Conservation (phyloP, 2,113 vertebrate genomes). For the Pandion haliaetus region DNA sequence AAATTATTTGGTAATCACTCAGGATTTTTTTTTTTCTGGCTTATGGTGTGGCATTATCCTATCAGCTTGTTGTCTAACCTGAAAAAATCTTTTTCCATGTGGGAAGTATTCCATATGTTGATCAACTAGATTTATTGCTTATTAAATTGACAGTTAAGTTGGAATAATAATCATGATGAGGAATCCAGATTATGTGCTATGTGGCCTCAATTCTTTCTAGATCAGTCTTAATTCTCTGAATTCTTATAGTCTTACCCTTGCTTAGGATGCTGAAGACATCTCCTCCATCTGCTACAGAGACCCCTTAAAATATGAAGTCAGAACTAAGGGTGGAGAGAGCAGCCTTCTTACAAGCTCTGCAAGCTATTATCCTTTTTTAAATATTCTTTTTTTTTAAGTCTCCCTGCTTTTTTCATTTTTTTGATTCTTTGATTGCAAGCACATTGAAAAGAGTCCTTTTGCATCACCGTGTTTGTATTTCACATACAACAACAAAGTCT, state of each 20-base stretch:
- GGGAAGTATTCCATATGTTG: background rate
- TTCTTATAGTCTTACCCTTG: background rate
- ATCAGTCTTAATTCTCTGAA: background rate
- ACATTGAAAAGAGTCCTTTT: background rate
- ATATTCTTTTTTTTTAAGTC: background rate
- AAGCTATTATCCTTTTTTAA: background rate
- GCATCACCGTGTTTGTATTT: background rate
- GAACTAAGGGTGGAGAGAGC: background rate
- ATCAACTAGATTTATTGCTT: slow-evolving; percentile 10
- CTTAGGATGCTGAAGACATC: background rate
- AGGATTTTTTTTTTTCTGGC: background rate
- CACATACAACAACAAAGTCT: background rate
- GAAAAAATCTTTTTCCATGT: slow-evolving; percentile 6
- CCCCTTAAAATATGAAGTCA: background rate
- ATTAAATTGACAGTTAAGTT: background rate
- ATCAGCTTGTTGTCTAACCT: background rate
- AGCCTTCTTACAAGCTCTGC: background rate
- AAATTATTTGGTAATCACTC: background rate
- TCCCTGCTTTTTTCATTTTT: background rate
- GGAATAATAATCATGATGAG: background rate
- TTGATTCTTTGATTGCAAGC: background rate
- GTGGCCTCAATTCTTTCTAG: background rate
- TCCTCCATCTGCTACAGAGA: background rate
- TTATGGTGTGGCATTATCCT: background rate
- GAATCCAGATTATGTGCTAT: background rate